Evolutionary conservation across 2,797 vertebrate genomes (phyloP), one percentile per base, ranked within the genome.

Genomic region (Microctenopoma stevenorrisi): DNA sequence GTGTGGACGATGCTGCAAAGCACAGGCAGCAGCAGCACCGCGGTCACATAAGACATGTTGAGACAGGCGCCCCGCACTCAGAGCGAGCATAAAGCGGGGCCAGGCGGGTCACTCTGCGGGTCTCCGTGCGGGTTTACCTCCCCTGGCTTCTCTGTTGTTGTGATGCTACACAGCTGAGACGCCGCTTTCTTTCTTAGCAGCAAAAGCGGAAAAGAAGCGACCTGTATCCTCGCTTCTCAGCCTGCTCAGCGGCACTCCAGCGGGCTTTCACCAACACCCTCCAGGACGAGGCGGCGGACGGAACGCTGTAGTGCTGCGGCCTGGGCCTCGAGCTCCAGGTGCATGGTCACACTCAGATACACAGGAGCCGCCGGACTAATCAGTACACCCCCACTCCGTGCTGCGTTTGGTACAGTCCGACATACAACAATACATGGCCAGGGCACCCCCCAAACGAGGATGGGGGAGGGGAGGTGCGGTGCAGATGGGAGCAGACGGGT

Each of bases 381-480:
- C 56, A 15, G 43, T n/a, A 72, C 63, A 59, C 81, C 83, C 88
- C 87, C 52, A 16, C 48, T 49, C 40, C 47, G 0, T 22, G 22
- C 4, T 0, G n/a, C 3, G 67, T 33, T 78, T 92, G 89, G 91
- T 92, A 91, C 62, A 65, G 56, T 77, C 91, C 83, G 43, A 22
- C 43, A 38, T 49, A 30, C 68, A 75, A 81, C 76, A 86, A 76
- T 69, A 57, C 56, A 53, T 58, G 54, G 48, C 44, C 55, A 53
- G 64, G 53, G 47, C 38, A 66, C 61, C 40, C 16, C 50, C 37
- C n/a, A 71, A 64, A 58, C 10, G n/a, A 63, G 59, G 47, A 40
- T 43, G 72, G 56, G 30, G 0, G 18, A 7, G 25, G 28, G 2
- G 53, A 56, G 15, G 12, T 22, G 51, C 25, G 53, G 28, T 2